Conservation (phyloP, 2,888 invertebrate genomes). For the Ommatoiulus sabulosus region DNA sequence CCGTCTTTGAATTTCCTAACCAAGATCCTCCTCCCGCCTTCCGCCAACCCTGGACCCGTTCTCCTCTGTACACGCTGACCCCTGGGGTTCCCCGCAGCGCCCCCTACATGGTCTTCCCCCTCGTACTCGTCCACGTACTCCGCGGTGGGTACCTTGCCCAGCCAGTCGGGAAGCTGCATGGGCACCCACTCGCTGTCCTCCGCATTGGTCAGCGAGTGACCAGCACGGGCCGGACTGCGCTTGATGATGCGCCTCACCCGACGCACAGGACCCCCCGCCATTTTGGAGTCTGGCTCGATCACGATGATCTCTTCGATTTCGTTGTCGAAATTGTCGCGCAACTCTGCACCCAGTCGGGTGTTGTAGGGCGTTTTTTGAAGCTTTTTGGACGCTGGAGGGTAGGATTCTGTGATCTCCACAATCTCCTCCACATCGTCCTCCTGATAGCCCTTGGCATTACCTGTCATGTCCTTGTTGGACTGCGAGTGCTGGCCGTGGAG, state of each 20-base stretch:
- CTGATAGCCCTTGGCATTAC: conserved; percentile 51
- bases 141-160: conserved; percentile 52
- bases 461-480: conserved; percentile 36
- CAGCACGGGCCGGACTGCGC: conserved; percentile 42
- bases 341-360: neutral
- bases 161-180: conserved; percentile 53
- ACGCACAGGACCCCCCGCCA: neutral
- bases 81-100: neutral
- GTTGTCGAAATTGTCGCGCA: conserved; percentile 39
- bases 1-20: conserved; percentile 53
- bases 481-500: conserved; percentile 53
- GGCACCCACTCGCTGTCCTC: conserved; percentile 52
- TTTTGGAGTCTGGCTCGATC: conserved; percentile 44
- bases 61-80: too few species aligned
- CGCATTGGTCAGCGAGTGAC: neutral
- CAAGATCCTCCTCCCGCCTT: conserved; percentile 13
- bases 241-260: conserved; percentile 52
- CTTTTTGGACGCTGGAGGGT: neutral
- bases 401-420: conserved; percentile 16
- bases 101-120: neutral
- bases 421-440: conserved; percentile 49
- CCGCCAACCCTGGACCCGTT: too few species aligned
- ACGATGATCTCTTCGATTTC: conserved; percentile 57
- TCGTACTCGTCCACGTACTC: conserved; percentile 55
- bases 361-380: neutral